A percentile compares a stretch with the other conserved stretches of the same genome.
These are phyloP conservation scores for Drosophila sordidula DNA, from an alignment of 2,888 invertebrate genomes.

Conservation along the genomic window DNA sequence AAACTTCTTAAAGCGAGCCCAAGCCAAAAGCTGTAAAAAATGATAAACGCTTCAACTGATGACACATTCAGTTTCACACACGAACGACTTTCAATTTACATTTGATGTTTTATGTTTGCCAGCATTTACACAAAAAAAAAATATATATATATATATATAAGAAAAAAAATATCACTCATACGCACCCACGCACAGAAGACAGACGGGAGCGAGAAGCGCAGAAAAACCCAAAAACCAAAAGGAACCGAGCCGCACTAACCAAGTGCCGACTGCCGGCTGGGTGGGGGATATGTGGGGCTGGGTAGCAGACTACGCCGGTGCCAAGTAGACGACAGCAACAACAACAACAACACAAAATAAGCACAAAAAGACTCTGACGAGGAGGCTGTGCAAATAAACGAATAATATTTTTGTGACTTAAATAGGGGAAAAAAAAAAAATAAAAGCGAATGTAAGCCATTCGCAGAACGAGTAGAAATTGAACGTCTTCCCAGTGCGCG, in stretches of 20 bases:
- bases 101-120: slow-evolving; percentile 80
- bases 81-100: slow-evolving; percentile 83
- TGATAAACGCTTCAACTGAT: slow-evolving; percentile 81
- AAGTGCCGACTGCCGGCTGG: slow-evolving; percentile 27
- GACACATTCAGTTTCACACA: slow-evolving; percentile 83
- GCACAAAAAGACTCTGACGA: slow-evolving; percentile 23
- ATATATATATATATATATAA: slow-evolving; percentile 1
- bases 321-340: slow-evolving; percentile 65
- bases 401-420: slow-evolving; percentile 70
- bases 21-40: slow-evolving; percentile 74
- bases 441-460: not conserved
- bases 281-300: not conserved
- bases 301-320: slow-evolving; percentile 54
- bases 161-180: slow-evolving; percentile 74
- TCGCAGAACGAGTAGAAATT: slow-evolving; percentile 14
- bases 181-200: slow-evolving; percentile 74
- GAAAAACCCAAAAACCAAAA: slow-evolving; percentile 43
- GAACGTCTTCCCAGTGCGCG: slow-evolving; percentile 15
- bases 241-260: slow-evolving; percentile 48
- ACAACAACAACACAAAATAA: slow-evolving; percentile 22
- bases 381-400: slow-evolving; percentile 67
- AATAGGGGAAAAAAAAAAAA: slow-evolving; percentile 31
- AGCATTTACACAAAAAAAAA: slow-evolving; percentile 60
- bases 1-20: slow-evolving; percentile 67
- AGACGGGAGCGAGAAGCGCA: slow-evolving; percentile 42